Conservation (phyloP, 2,888 invertebrate species). For the Campoplex capitator region DNA sequence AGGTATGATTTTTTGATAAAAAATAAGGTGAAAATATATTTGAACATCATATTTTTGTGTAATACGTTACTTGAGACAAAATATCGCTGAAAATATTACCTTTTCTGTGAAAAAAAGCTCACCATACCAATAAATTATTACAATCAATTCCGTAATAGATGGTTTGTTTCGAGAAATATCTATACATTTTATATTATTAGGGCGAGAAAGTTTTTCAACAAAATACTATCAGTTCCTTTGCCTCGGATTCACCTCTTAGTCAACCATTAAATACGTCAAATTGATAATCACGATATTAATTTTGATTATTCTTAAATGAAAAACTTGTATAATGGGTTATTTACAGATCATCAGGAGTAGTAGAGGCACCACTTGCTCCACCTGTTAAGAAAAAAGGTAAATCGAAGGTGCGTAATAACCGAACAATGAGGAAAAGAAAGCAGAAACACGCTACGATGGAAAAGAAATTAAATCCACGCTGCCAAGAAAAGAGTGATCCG, state of each 20-base stretch:
- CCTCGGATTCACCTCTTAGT: background rate
- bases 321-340: background rate
- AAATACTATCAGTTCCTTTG: background rate
- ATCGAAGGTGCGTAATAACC: constrained; percentile 41
- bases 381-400: background rate
- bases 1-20: constrained; percentile 81
- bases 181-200: background rate
- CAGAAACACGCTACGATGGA: background rate
- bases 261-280: background rate
- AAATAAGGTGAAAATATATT: background rate
- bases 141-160: background rate
- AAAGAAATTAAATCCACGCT: background rate
- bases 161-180: background rate
- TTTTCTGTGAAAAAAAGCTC: too few relatives aligned
- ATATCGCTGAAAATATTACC: too few relatives aligned
- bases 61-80: background rate
- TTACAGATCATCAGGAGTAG: constrained; percentile 23
- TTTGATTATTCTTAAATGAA: background rate
- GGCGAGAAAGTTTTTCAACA: background rate
- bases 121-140: background rate
- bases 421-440: constrained; percentile 34
- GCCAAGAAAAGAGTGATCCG: constrained; percentile 78
- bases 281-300: background rate
- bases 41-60: background rate
- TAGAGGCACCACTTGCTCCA: background rate